Percentiles rank a stretch among this genome's conserved stretches.
Evolutionary conservation across 1,140 invertebrate genomes (phyloP).

Genomic region (Panagrolaimus sp.): DNA sequence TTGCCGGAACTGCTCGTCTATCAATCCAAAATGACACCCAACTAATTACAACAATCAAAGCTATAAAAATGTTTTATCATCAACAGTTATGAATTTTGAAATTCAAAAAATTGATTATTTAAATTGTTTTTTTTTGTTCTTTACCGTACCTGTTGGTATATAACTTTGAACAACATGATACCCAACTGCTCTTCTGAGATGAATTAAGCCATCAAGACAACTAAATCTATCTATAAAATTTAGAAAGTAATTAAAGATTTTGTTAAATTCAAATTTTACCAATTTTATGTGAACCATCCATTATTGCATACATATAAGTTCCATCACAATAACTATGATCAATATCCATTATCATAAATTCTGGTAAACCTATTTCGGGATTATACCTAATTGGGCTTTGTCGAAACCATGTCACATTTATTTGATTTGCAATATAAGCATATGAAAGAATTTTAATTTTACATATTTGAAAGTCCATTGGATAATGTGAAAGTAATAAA

Average conservation of each 20-base stretch:
- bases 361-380: slow-evolving; percentile 53
- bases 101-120: too few relatives aligned
- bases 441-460: slow-evolving; percentile 25
- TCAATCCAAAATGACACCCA: slow-evolving; percentile 69
- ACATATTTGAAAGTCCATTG: slow-evolving; percentile 45
- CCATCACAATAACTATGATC: slow-evolving; percentile 52
- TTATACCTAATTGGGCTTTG: slow-evolving; percentile 48
- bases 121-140: too few relatives aligned
- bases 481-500: slow-evolving; percentile 46
- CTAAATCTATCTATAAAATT: slow-evolving; percentile 65
- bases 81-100: too few relatives aligned
- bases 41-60: slow-evolving; percentile 75
- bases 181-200: slow-evolving; percentile 76
- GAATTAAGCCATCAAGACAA: slow-evolving; percentile 70
- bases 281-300: slow-evolving; percentile 44
- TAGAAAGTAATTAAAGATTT: background rate
- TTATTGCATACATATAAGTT: slow-evolving; percentile 56
- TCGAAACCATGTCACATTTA: slow-evolving; percentile 56
- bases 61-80: too few relatives aligned
- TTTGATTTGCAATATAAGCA: slow-evolving; percentile 53
- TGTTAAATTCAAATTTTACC: slow-evolving; percentile 24
- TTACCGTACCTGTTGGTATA: slow-evolving; percentile 76
- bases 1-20: slow-evolving; percentile 52
- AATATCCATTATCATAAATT: slow-evolving; percentile 49
- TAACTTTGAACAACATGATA: slow-evolving; percentile 81